A percentile compares a stretch with the other conserved stretches of the same genome.
These are phyloP conservation scores for Axea sp. DNA, from an alignment of 2,888 invertebrate species.

Conservation along the genomic window DNA sequence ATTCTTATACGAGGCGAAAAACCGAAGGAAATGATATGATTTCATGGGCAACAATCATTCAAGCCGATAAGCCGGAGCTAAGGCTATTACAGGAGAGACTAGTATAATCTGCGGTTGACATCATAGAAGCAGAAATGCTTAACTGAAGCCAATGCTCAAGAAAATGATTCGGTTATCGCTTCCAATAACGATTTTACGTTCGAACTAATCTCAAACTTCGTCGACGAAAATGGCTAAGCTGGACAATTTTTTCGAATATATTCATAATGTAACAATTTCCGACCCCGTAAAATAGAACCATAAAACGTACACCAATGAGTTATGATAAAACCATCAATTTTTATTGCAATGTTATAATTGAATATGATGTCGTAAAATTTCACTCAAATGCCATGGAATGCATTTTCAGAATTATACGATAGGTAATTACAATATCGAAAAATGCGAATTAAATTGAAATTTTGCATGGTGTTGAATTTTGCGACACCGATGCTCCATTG, in stretches of 20 bases:
- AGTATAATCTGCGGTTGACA: slow-evolving; percentile 20
- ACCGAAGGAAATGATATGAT: slow-evolving; percentile 27
- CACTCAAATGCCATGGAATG: no score
- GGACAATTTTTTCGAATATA: slow-evolving; percentile 24
- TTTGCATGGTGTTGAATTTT: background rate
- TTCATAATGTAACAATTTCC: slow-evolving; percentile 27
- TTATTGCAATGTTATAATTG: slow-evolving; percentile 17
- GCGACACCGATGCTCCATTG: background rate
- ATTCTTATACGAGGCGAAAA: slow-evolving; percentile 6
- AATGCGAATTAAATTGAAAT: background rate
- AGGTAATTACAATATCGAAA: background rate
- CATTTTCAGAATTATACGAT: no score
- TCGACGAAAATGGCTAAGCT: slow-evolving; percentile 14
- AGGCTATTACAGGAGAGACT: slow-evolving; percentile 16
- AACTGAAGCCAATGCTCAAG: slow-evolving; percentile 29
- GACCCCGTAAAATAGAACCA: slow-evolving; percentile 8
- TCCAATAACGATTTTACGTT: slow-evolving; percentile 26
- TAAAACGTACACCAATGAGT: slow-evolving; percentile 6
- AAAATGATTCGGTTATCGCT: slow-evolving; percentile 41
- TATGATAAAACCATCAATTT: slow-evolving; percentile 3
- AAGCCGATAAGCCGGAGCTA: slow-evolving; percentile 21
- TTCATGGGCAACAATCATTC: slow-evolving; percentile 32
- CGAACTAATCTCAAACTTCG: slow-evolving; percentile 9
- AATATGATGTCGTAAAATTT: slow-evolving; percentile 7
- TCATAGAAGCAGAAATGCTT: slow-evolving; percentile 26